phyloP scores from a whole-genome alignment of 1,140 invertebrate genomes.

The Drosophila sturtevanti region DNA sequence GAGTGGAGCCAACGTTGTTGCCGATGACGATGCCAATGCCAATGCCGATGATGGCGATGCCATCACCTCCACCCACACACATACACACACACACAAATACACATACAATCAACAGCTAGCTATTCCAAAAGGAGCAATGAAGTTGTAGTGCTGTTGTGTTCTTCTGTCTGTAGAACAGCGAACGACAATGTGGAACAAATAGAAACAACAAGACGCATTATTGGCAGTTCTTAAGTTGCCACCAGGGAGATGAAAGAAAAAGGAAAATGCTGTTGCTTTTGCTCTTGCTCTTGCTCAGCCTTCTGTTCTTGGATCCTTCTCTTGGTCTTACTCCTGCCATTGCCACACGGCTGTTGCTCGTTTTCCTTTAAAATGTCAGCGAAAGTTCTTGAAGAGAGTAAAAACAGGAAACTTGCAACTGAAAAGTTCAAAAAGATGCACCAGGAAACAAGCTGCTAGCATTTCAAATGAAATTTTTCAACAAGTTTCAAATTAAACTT shows the following conservation, averaged over 20 bases:
- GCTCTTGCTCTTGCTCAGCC: neutral
- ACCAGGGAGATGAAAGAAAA: constrained; percentile 17
- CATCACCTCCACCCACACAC: neutral
- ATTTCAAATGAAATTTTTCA: neutral
- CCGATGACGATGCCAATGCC: constrained; percentile 38
- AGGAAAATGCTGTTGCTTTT: constrained; percentile 12
- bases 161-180: neutral
- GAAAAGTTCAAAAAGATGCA: constrained; percentile 36
- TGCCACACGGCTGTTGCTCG: neutral
- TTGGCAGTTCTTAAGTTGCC: constrained; percentile 16
- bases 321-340: constrained; percentile 14
- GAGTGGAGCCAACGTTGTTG: constrained; percentile 33
- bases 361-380: constrained; percentile 52
- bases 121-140: constrained; percentile 47
- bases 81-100: neutral
- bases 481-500: constrained; percentile 1
- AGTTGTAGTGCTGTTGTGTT: constrained; percentile 31
- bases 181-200: constrained; percentile 7
- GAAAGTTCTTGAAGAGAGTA: constrained; percentile 35
- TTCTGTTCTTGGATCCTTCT: too few species aligned
- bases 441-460: neutral
- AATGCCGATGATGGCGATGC: neutral
- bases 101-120: constrained; percentile 15
- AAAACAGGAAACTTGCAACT: constrained; percentile 16
- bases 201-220: constrained; percentile 15